These are phyloP conservation scores for Noturus placidus DNA, from an alignment of 2,113 vertebrate species.

Conservation along the genomic window DNA sequence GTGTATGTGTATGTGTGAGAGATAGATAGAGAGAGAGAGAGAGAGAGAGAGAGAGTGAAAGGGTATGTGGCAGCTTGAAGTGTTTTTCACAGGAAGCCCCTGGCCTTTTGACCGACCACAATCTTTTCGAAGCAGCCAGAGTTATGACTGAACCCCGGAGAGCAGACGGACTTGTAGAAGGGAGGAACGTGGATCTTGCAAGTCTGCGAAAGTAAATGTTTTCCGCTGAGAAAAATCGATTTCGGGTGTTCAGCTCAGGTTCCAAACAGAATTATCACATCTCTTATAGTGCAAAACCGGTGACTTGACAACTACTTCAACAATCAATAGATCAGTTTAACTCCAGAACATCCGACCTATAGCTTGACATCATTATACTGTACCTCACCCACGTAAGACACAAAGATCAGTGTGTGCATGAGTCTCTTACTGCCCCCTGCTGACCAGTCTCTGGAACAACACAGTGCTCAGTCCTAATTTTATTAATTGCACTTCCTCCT, in stretches of 20 bases:
- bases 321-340: neutral
- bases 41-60: neutral
- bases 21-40: neutral
- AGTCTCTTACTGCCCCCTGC: slow-evolving; percentile 41
- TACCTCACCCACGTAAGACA: neutral
- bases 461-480: neutral
- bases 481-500: neutral
- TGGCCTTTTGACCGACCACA: slow-evolving; percentile 30
- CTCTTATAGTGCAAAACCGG: neutral
- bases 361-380: neutral
- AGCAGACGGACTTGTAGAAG: neutral
- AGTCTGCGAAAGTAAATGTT: neutral
- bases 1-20: slow-evolving; percentile 8
- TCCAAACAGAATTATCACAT: neutral
- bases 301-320: neutral
- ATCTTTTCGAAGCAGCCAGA: slow-evolving; percentile 21
- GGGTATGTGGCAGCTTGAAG: slow-evolving; percentile 7
- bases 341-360: neutral
- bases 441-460: slow-evolving; percentile 16
- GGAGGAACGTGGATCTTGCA: neutral
- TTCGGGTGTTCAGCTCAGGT: neutral
- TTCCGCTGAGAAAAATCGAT: neutral
- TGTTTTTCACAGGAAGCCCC: slow-evolving; percentile 40
- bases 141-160: slow-evolving; percentile 21
- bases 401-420: neutral